These are phyloP conservation scores for Papilio machaon DNA, from an alignment of 1,140 invertebrate species.

Conservation along the genomic window DNA sequence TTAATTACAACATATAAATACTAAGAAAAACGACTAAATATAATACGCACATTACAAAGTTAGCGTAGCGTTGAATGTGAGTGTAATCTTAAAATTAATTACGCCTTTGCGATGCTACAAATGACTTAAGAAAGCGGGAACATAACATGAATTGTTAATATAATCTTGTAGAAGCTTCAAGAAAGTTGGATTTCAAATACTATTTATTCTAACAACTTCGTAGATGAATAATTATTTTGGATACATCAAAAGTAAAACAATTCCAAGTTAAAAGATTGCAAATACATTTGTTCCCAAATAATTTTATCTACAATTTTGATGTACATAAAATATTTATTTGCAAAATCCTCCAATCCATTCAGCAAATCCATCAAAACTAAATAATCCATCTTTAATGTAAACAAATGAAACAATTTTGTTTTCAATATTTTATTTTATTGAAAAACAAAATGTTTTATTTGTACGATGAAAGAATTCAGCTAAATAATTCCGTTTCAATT, in stretches of 20 bases:
- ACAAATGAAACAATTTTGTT: no score
- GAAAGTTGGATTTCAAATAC: not conserved
- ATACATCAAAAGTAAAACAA: not conserved
- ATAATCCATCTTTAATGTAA: no score
- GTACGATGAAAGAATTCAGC: not conserved
- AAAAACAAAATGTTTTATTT: no score
- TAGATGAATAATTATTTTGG: not conserved
- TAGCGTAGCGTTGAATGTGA: not conserved
- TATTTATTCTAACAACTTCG: not conserved
- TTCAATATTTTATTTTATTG: no score
- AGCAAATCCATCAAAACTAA: no score
- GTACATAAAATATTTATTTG: no score
- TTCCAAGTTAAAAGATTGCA: no score
- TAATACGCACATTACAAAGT: not conserved
- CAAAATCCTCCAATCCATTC: no score
- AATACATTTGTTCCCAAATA: no score
- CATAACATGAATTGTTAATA: constrained; percentile 11
- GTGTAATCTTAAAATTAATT: not conserved
- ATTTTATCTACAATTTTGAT: no score
- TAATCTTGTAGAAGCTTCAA: constrained; percentile 2
- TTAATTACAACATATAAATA: not conserved
- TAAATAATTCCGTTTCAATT: not conserved
- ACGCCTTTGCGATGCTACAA: not conserved
- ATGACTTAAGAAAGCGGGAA: constrained; percentile 13
- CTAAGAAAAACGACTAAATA: constrained; percentile 7